phyloP scores from a whole-genome alignment of 2,888 invertebrate species.

The Corbicula japonica region DNA sequence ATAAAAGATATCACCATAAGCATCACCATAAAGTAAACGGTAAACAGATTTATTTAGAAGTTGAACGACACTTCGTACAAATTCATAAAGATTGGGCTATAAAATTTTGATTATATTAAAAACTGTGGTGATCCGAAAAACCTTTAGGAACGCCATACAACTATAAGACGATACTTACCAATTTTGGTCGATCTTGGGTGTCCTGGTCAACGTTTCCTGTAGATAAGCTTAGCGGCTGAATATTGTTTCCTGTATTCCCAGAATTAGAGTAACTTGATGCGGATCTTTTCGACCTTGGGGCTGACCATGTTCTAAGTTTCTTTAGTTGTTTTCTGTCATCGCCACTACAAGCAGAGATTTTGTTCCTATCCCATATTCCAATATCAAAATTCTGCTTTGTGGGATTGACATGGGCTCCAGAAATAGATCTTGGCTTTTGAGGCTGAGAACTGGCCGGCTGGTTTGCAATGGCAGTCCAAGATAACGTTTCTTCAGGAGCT shows the following conservation, averaged over 20 bases:
- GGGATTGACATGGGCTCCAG: slow-evolving; percentile 96
- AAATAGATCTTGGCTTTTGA: slow-evolving; percentile 95
- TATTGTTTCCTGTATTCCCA: slow-evolving; percentile 61
- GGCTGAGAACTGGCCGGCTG: slow-evolving; percentile 93
- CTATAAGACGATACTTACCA: too few relatives aligned
- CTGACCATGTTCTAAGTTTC: slow-evolving; percentile 76
- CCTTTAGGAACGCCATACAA: too few relatives aligned
- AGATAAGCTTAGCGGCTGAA: slow-evolving; percentile 52
- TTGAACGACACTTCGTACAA: too few relatives aligned
- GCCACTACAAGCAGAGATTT: slow-evolving; percentile 90
- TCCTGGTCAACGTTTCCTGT: slow-evolving; percentile 73
- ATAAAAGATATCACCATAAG: too few relatives aligned
- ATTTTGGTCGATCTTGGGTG: too few relatives aligned
- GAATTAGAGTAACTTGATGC: slow-evolving; percentile 67
- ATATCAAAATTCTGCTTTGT: slow-evolving; percentile 95
- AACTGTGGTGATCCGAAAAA: too few relatives aligned
- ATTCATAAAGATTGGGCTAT: too few relatives aligned
- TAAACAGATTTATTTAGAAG: too few relatives aligned
- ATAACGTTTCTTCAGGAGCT: slow-evolving; percentile 94
- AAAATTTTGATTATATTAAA: too few relatives aligned
- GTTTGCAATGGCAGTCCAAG: slow-evolving; percentile 98
- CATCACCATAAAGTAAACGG: too few relatives aligned
- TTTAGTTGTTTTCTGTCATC: slow-evolving; percentile 85
- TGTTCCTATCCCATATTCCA: slow-evolving; percentile 94
- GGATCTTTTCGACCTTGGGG: slow-evolving; percentile 75